Conservation (phyloP, 2,113 vertebrate genomes). For the Carollia perspicillata region DNA sequence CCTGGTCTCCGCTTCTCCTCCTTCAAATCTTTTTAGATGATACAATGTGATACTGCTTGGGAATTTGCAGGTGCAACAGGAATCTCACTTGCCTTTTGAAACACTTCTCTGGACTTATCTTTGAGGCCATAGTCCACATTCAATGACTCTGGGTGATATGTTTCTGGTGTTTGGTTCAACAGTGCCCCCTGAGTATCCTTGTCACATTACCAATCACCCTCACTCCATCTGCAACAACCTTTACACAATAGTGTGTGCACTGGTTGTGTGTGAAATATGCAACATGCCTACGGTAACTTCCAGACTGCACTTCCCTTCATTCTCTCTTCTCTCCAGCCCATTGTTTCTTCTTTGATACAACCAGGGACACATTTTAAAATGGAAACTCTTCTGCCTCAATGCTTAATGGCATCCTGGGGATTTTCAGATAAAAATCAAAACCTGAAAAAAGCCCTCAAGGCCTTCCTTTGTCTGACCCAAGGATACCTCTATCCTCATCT, state of each 20-base stretch:
- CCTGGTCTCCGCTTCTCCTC: neutral
- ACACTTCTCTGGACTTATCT: neutral
- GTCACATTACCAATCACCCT: rapidly evolving
- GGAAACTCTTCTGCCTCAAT: neutral
- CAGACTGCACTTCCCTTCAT: neutral
- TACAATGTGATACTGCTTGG: neutral
- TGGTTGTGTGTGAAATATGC: neutral
- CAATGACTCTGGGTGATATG: neutral
- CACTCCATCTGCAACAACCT: rapidly evolving
- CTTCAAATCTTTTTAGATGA: neutral
- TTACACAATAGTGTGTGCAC: too few species aligned
- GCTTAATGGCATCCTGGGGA: neutral
- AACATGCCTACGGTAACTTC: rapidly evolving
- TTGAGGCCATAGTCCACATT: rapidly evolving
- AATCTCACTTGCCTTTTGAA: neutral
- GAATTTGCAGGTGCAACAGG: neutral
- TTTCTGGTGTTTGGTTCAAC: neutral
- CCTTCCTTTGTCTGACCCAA: neutral
- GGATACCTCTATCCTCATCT: neutral
- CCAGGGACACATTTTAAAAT: neutral
- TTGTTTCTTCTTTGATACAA: neutral
- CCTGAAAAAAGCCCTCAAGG: neutral
- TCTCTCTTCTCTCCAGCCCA: neutral
- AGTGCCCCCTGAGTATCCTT: neutral
- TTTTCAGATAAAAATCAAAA: neutral